Percentiles rank a stretch among this genome's conserved stretches.
These are phyloP conservation scores for Rhinoptilus africanus DNA, from an alignment of 2,113 vertebrate species.

Conservation along the genomic window DNA sequence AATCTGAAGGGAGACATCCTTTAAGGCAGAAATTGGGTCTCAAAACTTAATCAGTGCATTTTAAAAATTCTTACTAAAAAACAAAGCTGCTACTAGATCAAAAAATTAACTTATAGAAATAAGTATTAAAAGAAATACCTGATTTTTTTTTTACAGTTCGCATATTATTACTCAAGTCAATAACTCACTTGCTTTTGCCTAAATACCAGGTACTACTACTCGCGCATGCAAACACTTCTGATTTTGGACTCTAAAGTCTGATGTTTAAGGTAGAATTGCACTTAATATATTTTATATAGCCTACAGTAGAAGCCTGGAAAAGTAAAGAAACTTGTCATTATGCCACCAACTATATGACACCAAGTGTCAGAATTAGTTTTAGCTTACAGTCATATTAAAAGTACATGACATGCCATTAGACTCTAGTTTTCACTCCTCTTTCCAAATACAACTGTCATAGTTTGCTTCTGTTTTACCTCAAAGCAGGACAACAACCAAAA, in stretches of 20 bases:
- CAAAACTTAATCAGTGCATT: conserved; percentile 46
- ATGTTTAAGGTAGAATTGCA: conserved; percentile 41
- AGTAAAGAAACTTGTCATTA: conserved; percentile 12
- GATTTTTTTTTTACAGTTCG: neutral
- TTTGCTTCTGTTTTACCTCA: neutral
- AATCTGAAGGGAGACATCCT: neutral
- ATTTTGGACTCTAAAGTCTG: neutral
- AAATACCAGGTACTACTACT: conserved; percentile 12
- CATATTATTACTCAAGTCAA: neutral
- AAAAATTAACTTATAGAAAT: conserved; percentile 2
- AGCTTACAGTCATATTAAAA: neutral
- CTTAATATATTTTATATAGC: conserved; percentile 8
- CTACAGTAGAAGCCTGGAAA: neutral
- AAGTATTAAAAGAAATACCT: conserved; percentile 26
- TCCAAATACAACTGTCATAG: neutral
- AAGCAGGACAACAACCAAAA: neutral
- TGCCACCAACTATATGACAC: neutral
- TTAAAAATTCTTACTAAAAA: conserved; percentile 38
- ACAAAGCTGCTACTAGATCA: neutral
- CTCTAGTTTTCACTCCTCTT: neutral
- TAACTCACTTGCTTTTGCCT: neutral
- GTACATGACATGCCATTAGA: neutral
- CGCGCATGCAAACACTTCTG: neutral
- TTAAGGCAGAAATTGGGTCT: conserved; percentile 33
- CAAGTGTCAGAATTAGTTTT: neutral